A percentile compares a stretch with the other conserved stretches of the same genome.
These are phyloP conservation scores for Naja naja DNA, from an alignment of 2,113 vertebrate genomes.

Conservation along the genomic window DNA sequence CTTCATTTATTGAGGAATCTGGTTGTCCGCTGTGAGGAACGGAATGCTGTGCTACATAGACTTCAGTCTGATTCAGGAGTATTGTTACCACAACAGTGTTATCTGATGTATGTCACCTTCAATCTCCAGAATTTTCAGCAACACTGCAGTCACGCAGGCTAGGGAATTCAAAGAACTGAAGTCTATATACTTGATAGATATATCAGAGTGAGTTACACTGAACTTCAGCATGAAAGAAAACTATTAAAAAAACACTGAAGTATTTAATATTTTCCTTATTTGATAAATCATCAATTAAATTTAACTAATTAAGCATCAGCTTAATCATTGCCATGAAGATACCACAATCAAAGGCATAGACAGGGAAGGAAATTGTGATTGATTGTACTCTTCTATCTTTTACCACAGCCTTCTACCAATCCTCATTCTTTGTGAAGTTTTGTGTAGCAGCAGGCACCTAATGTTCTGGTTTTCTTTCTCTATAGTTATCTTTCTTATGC, in stretches of 20 bases:
- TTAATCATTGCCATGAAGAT: neutral
- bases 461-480: neutral
- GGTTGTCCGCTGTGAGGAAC: neutral
- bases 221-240: neutral
- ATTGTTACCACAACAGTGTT: neutral
- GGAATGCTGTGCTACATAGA: neutral
- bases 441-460: neutral
- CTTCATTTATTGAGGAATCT: too few species aligned
- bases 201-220: neutral
- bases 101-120: neutral
- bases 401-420: neutral
- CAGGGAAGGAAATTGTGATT: neutral
- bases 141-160: neutral
- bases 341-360: neutral
- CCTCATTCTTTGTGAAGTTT: neutral
- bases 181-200: neutral
- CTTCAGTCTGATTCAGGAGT: neutral
- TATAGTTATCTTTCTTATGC: neutral
- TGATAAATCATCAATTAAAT: neutral
- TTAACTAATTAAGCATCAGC: neutral
- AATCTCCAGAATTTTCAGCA: neutral
- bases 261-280: neutral
- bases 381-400: neutral
- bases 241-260: neutral
- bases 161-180: neutral